Conservation (phyloP, 2,797 vertebrate genomes). For the Sitta carolinensis region DNA sequence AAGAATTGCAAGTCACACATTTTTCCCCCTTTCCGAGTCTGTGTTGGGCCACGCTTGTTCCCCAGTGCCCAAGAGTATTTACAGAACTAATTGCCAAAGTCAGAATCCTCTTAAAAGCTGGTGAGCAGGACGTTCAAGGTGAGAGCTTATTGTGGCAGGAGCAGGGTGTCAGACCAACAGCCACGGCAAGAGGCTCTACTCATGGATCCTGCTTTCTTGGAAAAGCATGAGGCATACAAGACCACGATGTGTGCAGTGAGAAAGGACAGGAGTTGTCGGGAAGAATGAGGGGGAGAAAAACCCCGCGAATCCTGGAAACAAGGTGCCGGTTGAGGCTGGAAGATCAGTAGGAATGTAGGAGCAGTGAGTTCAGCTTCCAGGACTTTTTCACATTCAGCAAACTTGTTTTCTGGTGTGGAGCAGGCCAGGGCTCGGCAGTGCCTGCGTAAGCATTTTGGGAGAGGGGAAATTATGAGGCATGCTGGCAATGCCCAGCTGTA, state of each 20-base stretch:
- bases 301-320: neutral
- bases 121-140: neutral
- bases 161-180: fast-evolving
- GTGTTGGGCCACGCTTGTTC: neutral
- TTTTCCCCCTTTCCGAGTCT: fast-evolving
- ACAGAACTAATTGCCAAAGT: neutral
- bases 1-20: neutral
- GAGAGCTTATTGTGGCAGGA: neutral
- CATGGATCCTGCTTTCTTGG: neutral
- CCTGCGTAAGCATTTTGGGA: neutral
- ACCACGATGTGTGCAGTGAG: fast-evolving
- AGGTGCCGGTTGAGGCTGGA: neutral
- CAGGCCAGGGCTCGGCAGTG: neutral
- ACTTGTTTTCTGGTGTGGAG: neutral
- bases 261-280: neutral
- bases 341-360: neutral
- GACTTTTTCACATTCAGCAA: neutral
- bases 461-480: constrained; percentile 26
- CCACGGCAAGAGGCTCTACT: fast-evolving
- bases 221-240: fast-evolving
- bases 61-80: neutral
- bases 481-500: constrained; percentile 12
- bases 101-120: neutral
- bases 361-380: neutral
- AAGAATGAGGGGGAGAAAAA: neutral